Base-by-base conservation (phyloP, 1,140 invertebrate species). In the Lanistes nyassanus region DNA sequence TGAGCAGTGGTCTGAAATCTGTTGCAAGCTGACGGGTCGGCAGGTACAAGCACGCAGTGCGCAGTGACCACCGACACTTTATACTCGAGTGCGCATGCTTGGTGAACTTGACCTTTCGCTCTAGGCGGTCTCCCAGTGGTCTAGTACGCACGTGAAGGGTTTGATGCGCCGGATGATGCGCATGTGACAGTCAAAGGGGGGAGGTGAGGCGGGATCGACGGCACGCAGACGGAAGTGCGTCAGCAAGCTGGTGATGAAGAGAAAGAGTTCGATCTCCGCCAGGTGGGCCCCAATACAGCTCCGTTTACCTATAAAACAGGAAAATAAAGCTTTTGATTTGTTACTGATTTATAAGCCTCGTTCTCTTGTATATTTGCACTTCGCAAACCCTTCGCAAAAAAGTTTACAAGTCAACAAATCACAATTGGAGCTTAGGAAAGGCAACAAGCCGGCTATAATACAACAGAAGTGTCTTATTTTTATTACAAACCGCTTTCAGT, bases 261-360 rank as follows among this genome's bases (percentile, higher is more conserved):
- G 39, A 55, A 80, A 80, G 6, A 78, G 67, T 56, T 76, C 56
- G 64, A 80, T 76, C 42, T 73, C 42, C 13, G 76, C 75, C 58
- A 76, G 67, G 31, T 74, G 55, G 13, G 76, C 75, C 2, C 79
- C 79, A 6, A 80, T 51, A 76, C 79, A 80, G 60, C 65, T 51
- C 6, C 79, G 64, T 34, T 76, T 74, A 2, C 74, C 79, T 80
- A 71, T 13, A 42, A 55, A 71, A 79, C 1, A 7, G 67, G 4
- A 73, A 53, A 31, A 64, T 7, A 26, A 71, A 55, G 11, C 26
- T n/a, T 31, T 16, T 16, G 16, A 66, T 6, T n/a, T n/a, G n/a
- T n/a, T n/a, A n/a, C n/a, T n/a, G n/a, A n/a, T n/a, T n/a, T n/a
- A n/a, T n/a, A n/a, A n/a, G n/a, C n/a, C n/a, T n/a, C n/a, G n/a